Evolutionary conservation across 2,888 invertebrate genomes (phyloP).

Genomic region (Harpalus rubripes): DNA sequence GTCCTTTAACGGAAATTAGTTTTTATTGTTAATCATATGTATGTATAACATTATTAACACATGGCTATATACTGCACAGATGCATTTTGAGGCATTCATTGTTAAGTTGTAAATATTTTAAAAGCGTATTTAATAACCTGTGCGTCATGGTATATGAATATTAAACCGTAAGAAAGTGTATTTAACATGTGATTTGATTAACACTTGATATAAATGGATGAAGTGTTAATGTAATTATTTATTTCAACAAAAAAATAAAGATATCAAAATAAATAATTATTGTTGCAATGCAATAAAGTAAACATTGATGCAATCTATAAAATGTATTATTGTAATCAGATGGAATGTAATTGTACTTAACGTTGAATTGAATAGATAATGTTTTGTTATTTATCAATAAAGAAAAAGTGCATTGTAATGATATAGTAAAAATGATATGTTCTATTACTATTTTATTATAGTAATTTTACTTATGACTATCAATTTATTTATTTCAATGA

Average conservation of each 20-base stretch:
- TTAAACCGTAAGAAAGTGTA: not conserved
- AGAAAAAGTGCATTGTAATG: too few species aligned
- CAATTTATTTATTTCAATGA: too few species aligned
- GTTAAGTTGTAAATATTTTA: not conserved
- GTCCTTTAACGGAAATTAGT: conserved; percentile 57
- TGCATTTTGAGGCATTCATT: not conserved
- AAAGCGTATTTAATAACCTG: not conserved
- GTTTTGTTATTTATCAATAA: too few species aligned
- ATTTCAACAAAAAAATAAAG: not conserved
- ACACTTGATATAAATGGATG: not conserved
- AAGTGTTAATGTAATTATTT: not conserved
- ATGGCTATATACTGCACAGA: not conserved
- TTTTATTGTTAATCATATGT: conserved; percentile 38
- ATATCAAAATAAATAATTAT: too few species aligned
- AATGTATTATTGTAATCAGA: too few species aligned
- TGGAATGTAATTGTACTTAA: too few species aligned
- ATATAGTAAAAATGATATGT: too few species aligned
- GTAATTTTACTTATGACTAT: too few species aligned
- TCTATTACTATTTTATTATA: too few species aligned
- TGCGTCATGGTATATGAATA: not conserved
- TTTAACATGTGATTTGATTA: not conserved
- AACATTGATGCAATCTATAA: too few species aligned
- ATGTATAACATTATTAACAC: conserved; percentile 18
- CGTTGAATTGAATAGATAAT: too few species aligned
- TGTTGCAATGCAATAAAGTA: too few species aligned